Evolutionary conservation across 2,888 invertebrate genomes (phyloP).

Genomic region (Tenthredo amoena): DNA sequence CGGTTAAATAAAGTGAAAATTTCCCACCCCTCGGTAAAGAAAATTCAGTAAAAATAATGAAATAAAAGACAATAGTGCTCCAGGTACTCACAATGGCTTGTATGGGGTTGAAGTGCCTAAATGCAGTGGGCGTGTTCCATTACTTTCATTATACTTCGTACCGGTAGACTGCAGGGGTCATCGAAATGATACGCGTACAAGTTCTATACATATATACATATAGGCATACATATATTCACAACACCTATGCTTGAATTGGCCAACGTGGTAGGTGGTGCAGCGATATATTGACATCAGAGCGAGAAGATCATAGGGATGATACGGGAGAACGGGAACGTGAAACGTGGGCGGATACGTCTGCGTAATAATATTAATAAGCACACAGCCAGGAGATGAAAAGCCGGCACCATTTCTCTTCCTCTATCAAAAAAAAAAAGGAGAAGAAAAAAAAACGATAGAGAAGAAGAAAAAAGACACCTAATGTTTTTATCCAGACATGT

Average conservation of each 20-base stretch:
- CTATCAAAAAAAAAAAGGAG: not conserved
- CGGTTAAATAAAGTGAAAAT: conserved; percentile 67
- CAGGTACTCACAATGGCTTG: conserved; percentile 64
- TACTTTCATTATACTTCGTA: conserved; percentile 73
- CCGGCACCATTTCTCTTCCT: conserved; percentile 6
- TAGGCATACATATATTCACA: not conserved
- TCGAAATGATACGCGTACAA: conserved; percentile 45
- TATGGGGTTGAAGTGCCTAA: conserved; percentile 64
- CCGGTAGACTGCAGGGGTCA: conserved; percentile 37
- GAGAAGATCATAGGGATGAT: conserved; percentile 49
- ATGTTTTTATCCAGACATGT: conserved; percentile 1
- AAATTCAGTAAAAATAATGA: conserved; percentile 73
- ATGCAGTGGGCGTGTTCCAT: conserved; percentile 78
- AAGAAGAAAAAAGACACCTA: not conserved
- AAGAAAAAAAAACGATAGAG: not conserved
- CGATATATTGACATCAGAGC: conserved; percentile 48
- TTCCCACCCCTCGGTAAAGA: conserved; percentile 56
- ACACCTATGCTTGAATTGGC: conserved; percentile 27
- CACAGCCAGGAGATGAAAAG: conserved; percentile 33
- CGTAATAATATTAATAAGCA: conserved; percentile 50
- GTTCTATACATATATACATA: not conserved
- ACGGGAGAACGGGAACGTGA: conserved; percentile 12
- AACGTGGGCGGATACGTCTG: conserved; percentile 45
- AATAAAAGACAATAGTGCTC: conserved; percentile 74
- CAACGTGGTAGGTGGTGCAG: conserved; percentile 33